phyloP scores from a whole-genome alignment of 2,113 vertebrate species.

The Chrysochloris asiatica region DNA sequence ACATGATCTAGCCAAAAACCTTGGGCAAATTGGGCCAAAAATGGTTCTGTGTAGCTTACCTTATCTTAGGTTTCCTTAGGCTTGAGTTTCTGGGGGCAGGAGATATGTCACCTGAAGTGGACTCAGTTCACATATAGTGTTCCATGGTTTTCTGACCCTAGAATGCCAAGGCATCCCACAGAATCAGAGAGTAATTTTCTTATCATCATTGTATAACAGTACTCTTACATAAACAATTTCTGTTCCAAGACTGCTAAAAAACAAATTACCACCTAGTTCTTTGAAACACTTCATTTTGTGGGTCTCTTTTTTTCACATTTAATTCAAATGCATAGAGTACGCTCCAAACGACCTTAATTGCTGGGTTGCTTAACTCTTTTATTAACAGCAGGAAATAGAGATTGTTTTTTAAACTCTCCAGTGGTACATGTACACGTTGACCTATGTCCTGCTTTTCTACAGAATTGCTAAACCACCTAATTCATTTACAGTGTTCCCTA shows the following conservation, averaged over 20 bases:
- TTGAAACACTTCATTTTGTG: background rate
- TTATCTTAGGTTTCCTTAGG: too few species aligned
- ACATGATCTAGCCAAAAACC: background rate
- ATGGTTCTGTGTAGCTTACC: background rate
- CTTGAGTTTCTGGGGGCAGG: too few species aligned
- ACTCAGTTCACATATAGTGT: background rate
- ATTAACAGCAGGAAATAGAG: background rate
- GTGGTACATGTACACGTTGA: background rate
- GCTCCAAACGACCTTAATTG: background rate
- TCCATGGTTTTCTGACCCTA: background rate
- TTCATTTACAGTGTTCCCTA: background rate
- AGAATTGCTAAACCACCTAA: background rate
- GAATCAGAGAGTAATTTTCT: background rate
- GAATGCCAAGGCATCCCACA: rapidly evolving
- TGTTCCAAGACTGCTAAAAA: background rate
- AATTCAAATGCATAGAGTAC: slow-evolving; percentile 42
- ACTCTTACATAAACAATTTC: background rate
- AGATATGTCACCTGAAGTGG: background rate
- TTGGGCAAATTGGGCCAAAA: background rate
- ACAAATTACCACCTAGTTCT: background rate
- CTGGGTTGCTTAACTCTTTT: background rate
- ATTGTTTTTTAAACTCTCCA: background rate
- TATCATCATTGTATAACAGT: background rate
- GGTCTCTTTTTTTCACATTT: background rate
- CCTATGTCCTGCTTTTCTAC: background rate